These are phyloP conservation scores for Porphyrio hochstetteri DNA, from an alignment of 2,113 vertebrate genomes.

Conservation along the genomic window DNA sequence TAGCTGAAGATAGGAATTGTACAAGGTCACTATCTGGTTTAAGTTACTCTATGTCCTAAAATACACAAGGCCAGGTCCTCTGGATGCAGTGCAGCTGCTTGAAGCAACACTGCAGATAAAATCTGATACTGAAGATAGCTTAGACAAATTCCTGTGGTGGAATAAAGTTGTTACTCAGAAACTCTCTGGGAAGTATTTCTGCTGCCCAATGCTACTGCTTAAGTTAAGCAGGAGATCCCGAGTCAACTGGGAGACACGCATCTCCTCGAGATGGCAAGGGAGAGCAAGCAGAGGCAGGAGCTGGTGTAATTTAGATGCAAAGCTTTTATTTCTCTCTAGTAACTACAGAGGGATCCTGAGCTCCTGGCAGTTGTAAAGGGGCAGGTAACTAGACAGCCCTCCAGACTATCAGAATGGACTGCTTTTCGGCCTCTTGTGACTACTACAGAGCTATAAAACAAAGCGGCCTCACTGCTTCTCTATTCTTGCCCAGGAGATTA, in stretches of 20 bases:
- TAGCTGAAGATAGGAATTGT: background rate
- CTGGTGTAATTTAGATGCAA: background rate
- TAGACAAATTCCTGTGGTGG: constrained; percentile 30
- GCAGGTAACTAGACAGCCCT: background rate
- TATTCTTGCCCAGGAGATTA: background rate
- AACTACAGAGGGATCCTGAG: background rate
- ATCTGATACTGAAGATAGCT: constrained; percentile 52
- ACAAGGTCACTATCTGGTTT: constrained; percentile 48
- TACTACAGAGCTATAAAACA: background rate
- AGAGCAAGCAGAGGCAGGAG: background rate
- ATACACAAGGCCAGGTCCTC: constrained; percentile 37
- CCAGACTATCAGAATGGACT: background rate
- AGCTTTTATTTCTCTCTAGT: background rate
- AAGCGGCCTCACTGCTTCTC: background rate
- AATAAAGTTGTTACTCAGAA: constrained; percentile 25
- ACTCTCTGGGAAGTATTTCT: constrained; percentile 16
- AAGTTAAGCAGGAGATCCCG: background rate
- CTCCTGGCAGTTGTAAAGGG: background rate
- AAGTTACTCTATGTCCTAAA: constrained; percentile 45
- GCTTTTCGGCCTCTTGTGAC: background rate
- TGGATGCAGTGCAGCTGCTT: constrained; percentile 41
- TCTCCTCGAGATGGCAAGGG: background rate
- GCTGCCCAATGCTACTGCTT: background rate
- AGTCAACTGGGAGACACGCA: background rate
- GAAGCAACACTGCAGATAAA: constrained; percentile 36